A percentile compares a stretch with the other conserved stretches of the same genome.
phyloP scores from a whole-genome alignment of 2,888 invertebrate species.

The Campoletis raptor region DNA sequence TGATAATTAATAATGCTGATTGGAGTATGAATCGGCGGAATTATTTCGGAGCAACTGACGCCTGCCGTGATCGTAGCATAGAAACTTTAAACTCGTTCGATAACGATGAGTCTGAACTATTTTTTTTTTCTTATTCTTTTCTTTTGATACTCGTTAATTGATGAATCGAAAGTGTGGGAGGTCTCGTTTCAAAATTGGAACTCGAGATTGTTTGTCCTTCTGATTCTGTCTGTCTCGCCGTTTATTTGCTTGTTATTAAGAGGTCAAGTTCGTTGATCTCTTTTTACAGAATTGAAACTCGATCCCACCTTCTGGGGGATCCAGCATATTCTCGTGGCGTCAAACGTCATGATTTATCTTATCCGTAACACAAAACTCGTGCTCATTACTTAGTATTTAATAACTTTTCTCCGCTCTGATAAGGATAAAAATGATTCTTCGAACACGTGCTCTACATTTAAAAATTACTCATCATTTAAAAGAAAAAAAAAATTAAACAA shows the following conservation, averaged over 20 bases:
- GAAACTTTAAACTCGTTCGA: background rate
- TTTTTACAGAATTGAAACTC: background rate
- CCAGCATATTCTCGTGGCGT: background rate
- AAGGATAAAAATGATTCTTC: conserved; percentile 37
- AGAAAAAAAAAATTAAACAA: background rate
- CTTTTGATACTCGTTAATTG: background rate
- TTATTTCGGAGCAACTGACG: background rate
- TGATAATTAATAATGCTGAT: background rate
- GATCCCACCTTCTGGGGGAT: background rate
- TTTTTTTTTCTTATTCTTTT: background rate
- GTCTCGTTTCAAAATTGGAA: background rate
- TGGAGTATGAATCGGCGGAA: background rate
- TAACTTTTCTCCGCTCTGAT: conserved; percentile 6
- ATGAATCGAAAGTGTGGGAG: conserved; percentile 1
- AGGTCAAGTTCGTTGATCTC: conserved; percentile 15
- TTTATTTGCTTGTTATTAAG: background rate
- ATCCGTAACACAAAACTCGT: conserved; percentile 25
- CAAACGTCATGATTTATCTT: conserved; percentile 7
- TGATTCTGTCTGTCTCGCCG: background rate
- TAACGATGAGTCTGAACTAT: background rate
- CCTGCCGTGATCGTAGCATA: background rate
- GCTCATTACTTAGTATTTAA: conserved; percentile 20
- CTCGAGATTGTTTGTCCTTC: conserved; percentile 8
- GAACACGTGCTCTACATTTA: conserved; percentile 20
- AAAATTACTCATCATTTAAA: conserved; percentile 19